Evolutionary conservation across 2,888 invertebrate genomes (phyloP), one percentile per base, ranked within the genome.

Genomic region (Cryptophagus acutangulus): DNA sequence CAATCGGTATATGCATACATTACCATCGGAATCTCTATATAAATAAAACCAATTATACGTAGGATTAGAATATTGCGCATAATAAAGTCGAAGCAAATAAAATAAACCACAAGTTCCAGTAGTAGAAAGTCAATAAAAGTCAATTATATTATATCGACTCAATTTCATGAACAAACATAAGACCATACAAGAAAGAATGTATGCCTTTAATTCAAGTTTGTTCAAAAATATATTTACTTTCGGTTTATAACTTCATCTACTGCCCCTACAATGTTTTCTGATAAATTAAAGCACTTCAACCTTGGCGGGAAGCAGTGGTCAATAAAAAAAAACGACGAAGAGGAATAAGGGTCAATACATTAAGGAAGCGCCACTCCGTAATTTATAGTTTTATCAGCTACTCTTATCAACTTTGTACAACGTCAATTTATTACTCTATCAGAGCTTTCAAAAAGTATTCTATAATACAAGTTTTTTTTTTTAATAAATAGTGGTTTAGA

Each of bases 371-470:
- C 47, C 36, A 45, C 40, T 31, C 40, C 17, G 48, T 46, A 48
- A 50, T 50, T 50, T 48, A 50, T 50, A 43, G 48, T 50, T 50
- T 50, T 48, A 50, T 50, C 50, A 41, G 46, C 48, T 39, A 46
- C 45, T 48, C 45, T 50, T 50, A 50, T 48, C 49, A 41, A 40
- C 45, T 45, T 44, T 39, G 10, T 26, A 43, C 43, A 40, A 31
- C 40, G 36, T 43, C 48, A 48, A 50, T 50, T 50, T 50, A 50
- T 50, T 48, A 42, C 43, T 36, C 36, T 40, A 44, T 42, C 40
- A 30, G 35, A n/a, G n/a, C n/a, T n/a, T n/a, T n/a, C n/a, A n/a
- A n/a, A n/a, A n/a, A n/a, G n/a, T n/a, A n/a, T n/a, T n/a, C n/a
- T n/a, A n/a, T n/a, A n/a, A n/a, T n/a, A n/a, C n/a, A n/a, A n/a